Evolutionary conservation across 2,888 invertebrate species (phyloP), one percentile per base, ranked within the genome.

Genomic region (Notocelia uddmanniana): DNA sequence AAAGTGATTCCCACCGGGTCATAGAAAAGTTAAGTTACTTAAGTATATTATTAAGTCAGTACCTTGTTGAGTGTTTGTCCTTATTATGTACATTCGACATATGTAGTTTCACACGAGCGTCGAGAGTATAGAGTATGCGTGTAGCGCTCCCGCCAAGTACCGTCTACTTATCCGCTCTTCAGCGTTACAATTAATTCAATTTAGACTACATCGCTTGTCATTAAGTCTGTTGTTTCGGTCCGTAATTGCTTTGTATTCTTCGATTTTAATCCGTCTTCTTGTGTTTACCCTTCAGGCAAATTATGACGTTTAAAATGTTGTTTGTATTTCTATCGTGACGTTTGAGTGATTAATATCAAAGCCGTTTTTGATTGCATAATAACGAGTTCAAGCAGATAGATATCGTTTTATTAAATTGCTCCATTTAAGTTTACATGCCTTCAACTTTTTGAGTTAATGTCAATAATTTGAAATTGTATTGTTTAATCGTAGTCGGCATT

Each of bases 291-390:
- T 86, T 83, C 77, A 79, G 87, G 81, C 82, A 82, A 81, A 83
- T 83, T 81, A 82, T 84, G 75, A 84, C 82, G 82, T 82, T 83
- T 83, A 83, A 84, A 81, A 80, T 78, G 81, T 80, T 89, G 86
- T 89, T 88, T 89, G 88, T 89, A 84, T 87, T 87, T 84, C 78
- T 80, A 79, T 81, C 81, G 76, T 85, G 83, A 86, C 80, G 84
- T 81, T 81, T 80, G 79, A 83, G 80, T 86, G 85, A 87, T 89
- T 88, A 84, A 82, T 84, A 80, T 82, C 77, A 84, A 87, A 89
- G 83, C 86, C 74, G 80, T 85, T 88, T 89, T 87, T 90, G 89
- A 91, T 90, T 89, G 85, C 83, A 85, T 88, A 87, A 90, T 87
- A 79, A 79, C 78, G 75, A 76, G 75, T 71, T 63, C 74, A 68